Base-by-base conservation (phyloP, 23 tunicate species). In the Pegea sp. region DNA sequence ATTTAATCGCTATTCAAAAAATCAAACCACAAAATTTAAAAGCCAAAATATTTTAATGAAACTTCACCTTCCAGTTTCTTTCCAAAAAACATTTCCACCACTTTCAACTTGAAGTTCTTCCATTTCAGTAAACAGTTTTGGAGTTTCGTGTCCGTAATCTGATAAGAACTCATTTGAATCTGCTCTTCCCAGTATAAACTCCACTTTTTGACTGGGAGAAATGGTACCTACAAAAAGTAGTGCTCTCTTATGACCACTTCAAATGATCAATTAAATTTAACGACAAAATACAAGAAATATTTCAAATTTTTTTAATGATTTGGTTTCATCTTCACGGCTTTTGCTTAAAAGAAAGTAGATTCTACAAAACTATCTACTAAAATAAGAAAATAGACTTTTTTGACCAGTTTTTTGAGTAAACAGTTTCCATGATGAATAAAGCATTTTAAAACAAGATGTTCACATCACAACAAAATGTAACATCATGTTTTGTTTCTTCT, bases 111-210 rank as follows among this genome's bases (percentile, higher is more conserved):
- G 62, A 27, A 84, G 59, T 34, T 84, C 84, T 55, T 73, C 76
- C 95, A 84, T 72, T 54, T 84, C 84, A 1, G 84, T 84, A 53
- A 84, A 84, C 24, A 84, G 74, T 29, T 71, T 53, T 5, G 95
- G 95, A 24, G 69, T 61, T 24, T 64, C 57, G 33, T 52, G 46
- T 5, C 50, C 48, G n/a, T 49, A 8, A 30, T 31, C 26, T n/a
- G 53, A 28, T 31, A 48, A 34, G 29, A 49, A 25, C 42, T 24
- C 48, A 26, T 33, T 28, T 18, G 27, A 24, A 18, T 56, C 64
- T 24, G 67, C 81, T 6, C 29, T 21, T 51, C 93, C 93, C 13
- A 84, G 63, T 6, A 84, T 67, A 53, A 84, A 74, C 44, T 84
- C 78, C 43, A 84, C 95, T 59, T 84, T 77, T 53, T 84, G 76